Evolutionary conservation across 2,797 vertebrate species (phyloP).

Genomic region (Sorex maritimensis): DNA sequence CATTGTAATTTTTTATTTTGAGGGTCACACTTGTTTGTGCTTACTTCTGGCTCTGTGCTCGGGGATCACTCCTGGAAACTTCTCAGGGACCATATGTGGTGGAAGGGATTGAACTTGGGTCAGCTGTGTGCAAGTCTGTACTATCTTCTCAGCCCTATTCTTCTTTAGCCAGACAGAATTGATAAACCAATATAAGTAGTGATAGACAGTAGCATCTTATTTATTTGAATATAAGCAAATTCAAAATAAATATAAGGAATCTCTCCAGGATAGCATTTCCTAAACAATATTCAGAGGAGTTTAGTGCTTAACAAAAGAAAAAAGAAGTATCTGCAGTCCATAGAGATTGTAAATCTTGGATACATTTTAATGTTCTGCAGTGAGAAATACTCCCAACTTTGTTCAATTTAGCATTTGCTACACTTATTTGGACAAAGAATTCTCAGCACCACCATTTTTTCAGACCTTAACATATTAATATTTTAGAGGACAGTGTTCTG

Average conservation of each 20-base stretch:
- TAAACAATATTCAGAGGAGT: conserved; percentile 26
- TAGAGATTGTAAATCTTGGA: no score
- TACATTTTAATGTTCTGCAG: conserved; percentile 7
- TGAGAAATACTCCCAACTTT: conserved; percentile 50
- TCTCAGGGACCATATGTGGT: no score
- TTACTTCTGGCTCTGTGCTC: no score
- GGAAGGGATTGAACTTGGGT: no score
- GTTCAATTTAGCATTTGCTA: conserved; percentile 39
- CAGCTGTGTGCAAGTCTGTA: no score
- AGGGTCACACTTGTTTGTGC: no score
- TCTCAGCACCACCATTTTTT: not conserved
- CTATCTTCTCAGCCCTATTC: no score
- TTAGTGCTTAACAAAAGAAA: conserved; percentile 7
- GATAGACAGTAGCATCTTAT: not conserved
- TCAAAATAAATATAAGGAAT: not conserved
- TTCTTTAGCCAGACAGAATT: conserved; percentile 33
- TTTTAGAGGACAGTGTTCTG: conserved; percentile 52
- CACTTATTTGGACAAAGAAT: conserved; percentile 31
- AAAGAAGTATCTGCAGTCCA: not conserved
- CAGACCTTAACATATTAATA: conserved; percentile 1
- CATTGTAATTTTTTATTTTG: not conserved
- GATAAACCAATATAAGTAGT: conserved; percentile 46
- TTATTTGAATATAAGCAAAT: conserved; percentile 8
- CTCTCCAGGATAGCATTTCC: conserved; percentile 24
- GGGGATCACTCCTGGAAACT: no score